A percentile compares a stretch with the other conserved stretches of the same genome.
Conservation (phyloP, 2,113 vertebrate genomes). For the Callopanchax toddi region DNA sequence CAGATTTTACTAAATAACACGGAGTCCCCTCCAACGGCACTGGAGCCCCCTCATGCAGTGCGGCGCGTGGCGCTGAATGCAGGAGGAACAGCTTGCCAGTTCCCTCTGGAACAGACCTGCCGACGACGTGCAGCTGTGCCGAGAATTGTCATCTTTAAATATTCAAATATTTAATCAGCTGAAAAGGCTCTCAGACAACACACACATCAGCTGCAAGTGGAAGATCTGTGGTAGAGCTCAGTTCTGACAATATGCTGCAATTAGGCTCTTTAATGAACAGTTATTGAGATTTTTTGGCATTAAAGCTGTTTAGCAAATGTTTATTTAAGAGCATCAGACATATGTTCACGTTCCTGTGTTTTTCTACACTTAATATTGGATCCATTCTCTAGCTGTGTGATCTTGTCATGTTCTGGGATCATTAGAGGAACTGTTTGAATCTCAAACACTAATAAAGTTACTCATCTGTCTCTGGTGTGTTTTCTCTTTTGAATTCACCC, state of each 20-base stretch:
- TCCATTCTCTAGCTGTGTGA: background rate
- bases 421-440: background rate
- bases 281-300: no score
- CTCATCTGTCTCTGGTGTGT: background rate
- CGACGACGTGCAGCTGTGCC: constrained; percentile 78
- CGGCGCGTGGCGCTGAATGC: constrained; percentile 69
- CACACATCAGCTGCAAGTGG: background rate
- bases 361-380: background rate
- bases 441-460: background rate
- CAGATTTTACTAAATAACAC: constrained; percentile 69
- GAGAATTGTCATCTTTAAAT: constrained; percentile 81
- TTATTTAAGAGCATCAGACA: no score
- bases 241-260: no score
- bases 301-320: no score
- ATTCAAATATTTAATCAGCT: constrained; percentile 84
- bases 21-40: constrained; percentile 62
- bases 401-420: background rate
- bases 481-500: no score
- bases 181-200: constrained; percentile 64
- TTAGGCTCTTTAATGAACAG: no score
- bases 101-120: constrained; percentile 75
- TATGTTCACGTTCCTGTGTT: background rate
- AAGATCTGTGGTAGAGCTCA: constrained; percentile 8
- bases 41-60: constrained; percentile 70
- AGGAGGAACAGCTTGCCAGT: constrained; percentile 77